Conservation (phyloP, 2,888 invertebrate species). For the Xestobium rufovillosum region DNA sequence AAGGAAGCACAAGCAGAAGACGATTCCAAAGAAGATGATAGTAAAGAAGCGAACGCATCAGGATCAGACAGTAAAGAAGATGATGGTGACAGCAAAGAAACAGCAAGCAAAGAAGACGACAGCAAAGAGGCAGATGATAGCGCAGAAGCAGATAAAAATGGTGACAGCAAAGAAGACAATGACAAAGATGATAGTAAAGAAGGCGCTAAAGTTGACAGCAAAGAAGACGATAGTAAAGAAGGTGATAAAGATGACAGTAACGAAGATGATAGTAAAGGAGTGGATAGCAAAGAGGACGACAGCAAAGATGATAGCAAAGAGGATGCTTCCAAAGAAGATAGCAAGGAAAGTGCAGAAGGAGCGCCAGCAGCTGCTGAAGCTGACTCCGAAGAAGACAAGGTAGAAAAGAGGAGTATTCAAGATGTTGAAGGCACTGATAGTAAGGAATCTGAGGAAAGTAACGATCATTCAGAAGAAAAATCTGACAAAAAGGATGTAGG, state of each 20-base stretch:
- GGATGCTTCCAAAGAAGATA: constrained; percentile 18
- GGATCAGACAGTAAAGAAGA: constrained; percentile 18
- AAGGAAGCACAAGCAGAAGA: constrained; percentile 31
- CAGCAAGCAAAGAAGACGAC: constrained; percentile 14
- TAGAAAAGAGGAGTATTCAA: constrained; percentile 8
- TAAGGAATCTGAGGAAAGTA: constrained; percentile 18
- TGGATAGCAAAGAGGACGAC: constrained; percentile 21
- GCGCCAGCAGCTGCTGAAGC: too few species aligned
- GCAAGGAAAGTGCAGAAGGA: constrained; percentile 15
- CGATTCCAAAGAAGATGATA: constrained; percentile 13
- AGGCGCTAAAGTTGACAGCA: constrained; percentile 12
- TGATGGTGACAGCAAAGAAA: constrained; percentile 15
- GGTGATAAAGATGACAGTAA: constrained; percentile 17
- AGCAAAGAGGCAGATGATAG: constrained; percentile 10
- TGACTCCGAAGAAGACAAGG: too few species aligned
- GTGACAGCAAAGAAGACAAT: constrained; percentile 22
- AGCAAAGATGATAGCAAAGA: constrained; percentile 20
- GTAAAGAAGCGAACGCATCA: constrained; percentile 17
- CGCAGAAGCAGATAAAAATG: constrained; percentile 18
- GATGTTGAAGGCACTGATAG: constrained; percentile 18
- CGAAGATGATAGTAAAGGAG: constrained; percentile 25
- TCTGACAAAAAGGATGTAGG: too few species aligned
- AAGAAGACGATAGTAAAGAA: constrained; percentile 10
- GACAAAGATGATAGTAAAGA: constrained; percentile 19
- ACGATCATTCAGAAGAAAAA: constrained; percentile 8